Evolutionary conservation across 2,113 vertebrate genomes (phyloP).

Genomic region (Apaloderma vittatum): DNA sequence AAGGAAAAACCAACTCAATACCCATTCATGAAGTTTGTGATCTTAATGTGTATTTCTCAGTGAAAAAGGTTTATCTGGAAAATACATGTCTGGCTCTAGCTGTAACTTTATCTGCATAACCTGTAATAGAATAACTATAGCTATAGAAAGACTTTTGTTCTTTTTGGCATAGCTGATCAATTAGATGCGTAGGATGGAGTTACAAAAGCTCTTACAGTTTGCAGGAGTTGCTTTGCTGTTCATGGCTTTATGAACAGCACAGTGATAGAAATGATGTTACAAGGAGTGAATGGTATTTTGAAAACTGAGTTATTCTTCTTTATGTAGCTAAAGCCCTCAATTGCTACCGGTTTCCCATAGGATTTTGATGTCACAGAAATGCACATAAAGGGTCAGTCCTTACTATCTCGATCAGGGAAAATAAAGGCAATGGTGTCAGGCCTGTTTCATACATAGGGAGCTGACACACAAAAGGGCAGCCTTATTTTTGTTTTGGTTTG

Average conservation of each 20-base stretch:
- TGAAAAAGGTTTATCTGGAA: conserved; percentile 45
- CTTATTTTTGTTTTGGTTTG: background rate
- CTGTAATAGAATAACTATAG: conserved; percentile 51
- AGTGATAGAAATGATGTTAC: background rate
- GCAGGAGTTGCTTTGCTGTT: conserved; percentile 11
- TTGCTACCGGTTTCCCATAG: background rate
- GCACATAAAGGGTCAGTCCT: background rate
- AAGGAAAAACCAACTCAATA: background rate
- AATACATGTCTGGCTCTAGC: conserved; percentile 15
- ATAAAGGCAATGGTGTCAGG: background rate
- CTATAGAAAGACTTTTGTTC: conserved; percentile 62
- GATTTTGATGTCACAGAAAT: conserved; percentile 19
- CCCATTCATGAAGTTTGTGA: conserved; percentile 26
- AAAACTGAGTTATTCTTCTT: background rate
- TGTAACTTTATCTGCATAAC: conserved; percentile 65
- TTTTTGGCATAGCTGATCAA: conserved; percentile 52
- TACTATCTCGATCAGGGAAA: background rate
- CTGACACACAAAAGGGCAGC: background rate
- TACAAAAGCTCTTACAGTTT: conserved; percentile 62
- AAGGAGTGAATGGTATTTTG: conserved; percentile 8
- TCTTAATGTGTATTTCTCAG: background rate
- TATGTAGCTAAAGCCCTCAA: background rate
- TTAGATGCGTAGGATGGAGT: conserved; percentile 61
- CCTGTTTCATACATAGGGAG: background rate
- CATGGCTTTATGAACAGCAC: background rate